Conservation (phyloP, 2,113 vertebrate species). For the Azemiops feae region DNA sequence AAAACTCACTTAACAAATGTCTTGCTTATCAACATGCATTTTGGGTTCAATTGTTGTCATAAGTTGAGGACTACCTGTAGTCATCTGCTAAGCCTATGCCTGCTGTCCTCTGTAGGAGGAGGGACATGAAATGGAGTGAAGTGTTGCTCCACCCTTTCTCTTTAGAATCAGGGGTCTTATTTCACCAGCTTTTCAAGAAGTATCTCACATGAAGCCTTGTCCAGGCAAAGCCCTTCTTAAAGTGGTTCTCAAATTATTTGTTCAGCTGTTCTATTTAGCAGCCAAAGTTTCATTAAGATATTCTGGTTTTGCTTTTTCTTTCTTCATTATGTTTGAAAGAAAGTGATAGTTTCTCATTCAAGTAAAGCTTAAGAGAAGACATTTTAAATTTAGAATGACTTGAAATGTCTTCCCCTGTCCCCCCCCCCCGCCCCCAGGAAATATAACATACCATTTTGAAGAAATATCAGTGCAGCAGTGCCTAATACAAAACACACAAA, state of each 20-base stretch:
- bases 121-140: not conserved
- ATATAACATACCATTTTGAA: constrained; percentile 15
- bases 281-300: not conserved
- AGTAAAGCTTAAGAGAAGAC: not conserved
- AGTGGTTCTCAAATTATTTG: not conserved
- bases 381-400: not conserved
- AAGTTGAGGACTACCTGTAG: not conserved
- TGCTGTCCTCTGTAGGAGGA: not conserved
- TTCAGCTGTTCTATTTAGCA: not conserved
- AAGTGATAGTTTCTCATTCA: not conserved
- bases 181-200: not conserved
- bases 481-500: not conserved
- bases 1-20: too few species aligned
- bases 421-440: not conserved
- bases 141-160: not conserved
- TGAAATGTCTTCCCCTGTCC: not conserved
- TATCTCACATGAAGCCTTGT: not conserved
- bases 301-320: not conserved
- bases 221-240: not conserved
- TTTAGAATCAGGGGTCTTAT: not conserved
- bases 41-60: too few species aligned
- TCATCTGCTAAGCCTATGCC: not conserved
- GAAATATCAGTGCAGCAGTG: not conserved
- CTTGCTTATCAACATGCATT: too few species aligned
- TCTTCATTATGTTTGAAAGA: not conserved